Percentiles rank a stretch among this genome's conserved stretches.
Conservation (phyloP, 2,113 vertebrate species). For the Amphilophus citrinellus region DNA sequence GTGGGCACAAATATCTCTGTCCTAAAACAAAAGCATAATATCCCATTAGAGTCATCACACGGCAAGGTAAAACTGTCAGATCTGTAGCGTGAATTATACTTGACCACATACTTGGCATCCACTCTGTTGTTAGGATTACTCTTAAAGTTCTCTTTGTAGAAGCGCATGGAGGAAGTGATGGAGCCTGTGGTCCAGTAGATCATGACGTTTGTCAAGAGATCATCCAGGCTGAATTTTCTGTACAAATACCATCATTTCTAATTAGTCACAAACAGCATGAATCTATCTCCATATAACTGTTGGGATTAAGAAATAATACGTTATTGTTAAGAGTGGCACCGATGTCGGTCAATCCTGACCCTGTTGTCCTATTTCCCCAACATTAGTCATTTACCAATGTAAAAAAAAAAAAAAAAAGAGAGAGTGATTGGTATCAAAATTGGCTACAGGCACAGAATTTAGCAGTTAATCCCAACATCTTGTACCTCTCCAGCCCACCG, state of each 20-base stretch:
- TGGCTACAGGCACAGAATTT: neutral
- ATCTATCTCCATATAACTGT: neutral
- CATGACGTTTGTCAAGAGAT: slow-evolving; percentile 89
- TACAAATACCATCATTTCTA: slow-evolving; percentile 4
- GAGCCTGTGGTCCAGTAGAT: slow-evolving; percentile 91
- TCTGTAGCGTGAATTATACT: neutral
- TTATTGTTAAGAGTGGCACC: neutral
- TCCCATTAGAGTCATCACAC: neutral
- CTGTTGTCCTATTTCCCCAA: neutral
- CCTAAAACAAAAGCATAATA: slow-evolving; percentile 66
- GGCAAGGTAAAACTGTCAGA: neutral
- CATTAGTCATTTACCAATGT: neutral
- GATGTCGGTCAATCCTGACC: neutral
- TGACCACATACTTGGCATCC: slow-evolving; percentile 73
- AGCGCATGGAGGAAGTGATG: slow-evolving; percentile 88
- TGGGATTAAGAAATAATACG: neutral
- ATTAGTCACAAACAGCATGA: neutral
- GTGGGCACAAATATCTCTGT: slow-evolving; percentile 80
- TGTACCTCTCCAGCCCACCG: slow-evolving; percentile 88
- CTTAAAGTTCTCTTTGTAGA: slow-evolving; percentile 88
- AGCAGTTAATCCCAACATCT: neutral
- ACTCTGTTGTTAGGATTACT: neutral
- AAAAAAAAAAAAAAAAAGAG: accelerated
- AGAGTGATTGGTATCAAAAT: no score
- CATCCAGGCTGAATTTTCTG: slow-evolving; percentile 89